Evolutionary conservation across 2,797 vertebrate species (phyloP).

Genomic region (Enteromius paludinosus): DNA sequence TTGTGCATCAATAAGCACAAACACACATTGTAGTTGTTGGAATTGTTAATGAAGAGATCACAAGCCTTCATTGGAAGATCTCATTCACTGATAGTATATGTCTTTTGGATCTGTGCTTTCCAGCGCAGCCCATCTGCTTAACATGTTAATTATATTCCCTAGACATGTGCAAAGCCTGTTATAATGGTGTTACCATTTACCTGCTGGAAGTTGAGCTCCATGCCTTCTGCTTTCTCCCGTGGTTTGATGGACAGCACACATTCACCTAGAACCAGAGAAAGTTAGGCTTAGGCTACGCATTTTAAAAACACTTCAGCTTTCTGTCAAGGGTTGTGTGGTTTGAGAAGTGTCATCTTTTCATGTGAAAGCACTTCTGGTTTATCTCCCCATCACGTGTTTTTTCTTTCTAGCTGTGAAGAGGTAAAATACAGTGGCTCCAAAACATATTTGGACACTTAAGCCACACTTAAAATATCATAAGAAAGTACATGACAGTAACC

Average conservation of each 20-base stretch:
- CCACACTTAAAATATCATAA: neutral
- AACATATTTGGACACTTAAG: neutral
- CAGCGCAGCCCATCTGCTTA: neutral
- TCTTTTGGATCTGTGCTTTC: neutral
- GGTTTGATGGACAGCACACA: conserved; percentile 90
- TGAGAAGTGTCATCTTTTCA: neutral
- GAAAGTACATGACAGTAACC: neutral
- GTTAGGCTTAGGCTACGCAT: neutral
- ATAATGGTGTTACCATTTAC: conserved; percentile 66
- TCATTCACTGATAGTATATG: neutral
- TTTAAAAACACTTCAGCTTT: neutral
- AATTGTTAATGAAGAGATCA: conserved; percentile 37
- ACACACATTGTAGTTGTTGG: neutral
- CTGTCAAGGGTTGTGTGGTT: neutral
- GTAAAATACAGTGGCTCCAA: neutral
- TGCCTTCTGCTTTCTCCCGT: conserved; percentile 84
- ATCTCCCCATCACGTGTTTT: neutral
- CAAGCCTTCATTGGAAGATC: conserved; percentile 14
- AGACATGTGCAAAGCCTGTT: neutral
- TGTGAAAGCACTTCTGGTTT: conserved; percentile 14
- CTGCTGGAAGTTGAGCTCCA: conserved; percentile 97
- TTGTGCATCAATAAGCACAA: conserved; percentile 31
- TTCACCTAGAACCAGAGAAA: conserved; percentile 78
- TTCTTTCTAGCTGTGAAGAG: neutral
- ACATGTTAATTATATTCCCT: conserved; percentile 14